Base-by-base conservation (phyloP, 2,113 vertebrate species). In the Sclerurus mexicanus region DNA sequence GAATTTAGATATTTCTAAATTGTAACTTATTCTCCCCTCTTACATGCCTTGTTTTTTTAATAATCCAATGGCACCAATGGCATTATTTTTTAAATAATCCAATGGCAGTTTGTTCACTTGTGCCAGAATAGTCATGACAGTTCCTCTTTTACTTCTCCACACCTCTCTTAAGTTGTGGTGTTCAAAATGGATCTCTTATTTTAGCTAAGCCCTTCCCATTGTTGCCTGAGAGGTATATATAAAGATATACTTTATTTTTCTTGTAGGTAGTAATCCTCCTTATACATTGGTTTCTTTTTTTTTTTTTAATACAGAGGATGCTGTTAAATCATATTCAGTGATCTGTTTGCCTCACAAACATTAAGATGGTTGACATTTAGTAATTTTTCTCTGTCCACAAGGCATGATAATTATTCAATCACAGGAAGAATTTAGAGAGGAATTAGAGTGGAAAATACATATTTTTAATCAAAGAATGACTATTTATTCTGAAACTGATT, bases 401-500 rank as follows among this genome's bases (percentile, higher is more conserved):
- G 52, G 53, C 67, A 64, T 68, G 28, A 69, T 79, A 76, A 95
- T 97, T 95, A 90, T 79, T 87, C 53, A 88, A 44, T 94, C 78
- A 87, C 31, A 79, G 40, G 88, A 93, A 87, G 27, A 89, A 88
- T 85, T 93, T 83, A 39, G 44, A 69, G 58, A 73, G 85, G 47
- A 93, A 91, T 69, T 94, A 56, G 64, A 94, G 90, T 93, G 74
- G 87, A 95, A 95, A 93, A 94, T 35, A 67, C 31, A 47, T 88
- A 42, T 67, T 94, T 95, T 60, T 89, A 94, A 89, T 72, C 85
- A 85, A 35, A 42, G 39, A 93, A 85, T 78, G 27, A 47, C n/a
- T 87, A 89, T 87, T 94, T 96, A 78, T 87, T 89, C 49, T 30
- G 40, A 87, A 93, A 62, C 10, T 76, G 35, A 49, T 91, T 75